These are phyloP conservation scores for Malurus elegans DNA, from an alignment of 2,113 vertebrate species.

Conservation along the genomic window DNA sequence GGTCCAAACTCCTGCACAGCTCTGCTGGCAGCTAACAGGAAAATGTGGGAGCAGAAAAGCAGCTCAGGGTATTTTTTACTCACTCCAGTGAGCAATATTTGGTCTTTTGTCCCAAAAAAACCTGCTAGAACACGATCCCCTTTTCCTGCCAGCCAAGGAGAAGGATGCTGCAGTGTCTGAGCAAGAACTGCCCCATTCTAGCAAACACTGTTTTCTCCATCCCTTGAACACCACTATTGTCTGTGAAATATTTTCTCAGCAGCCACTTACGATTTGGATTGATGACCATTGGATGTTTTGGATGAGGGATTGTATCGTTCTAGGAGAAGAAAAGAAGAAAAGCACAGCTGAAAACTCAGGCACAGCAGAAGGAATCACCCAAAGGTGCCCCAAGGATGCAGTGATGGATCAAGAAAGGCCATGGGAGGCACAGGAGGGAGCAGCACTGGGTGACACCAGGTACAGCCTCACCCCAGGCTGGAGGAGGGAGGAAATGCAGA, in stretches of 20 bases:
- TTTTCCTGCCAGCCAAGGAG: neutral
- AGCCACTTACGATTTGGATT: slow-evolving; percentile 85
- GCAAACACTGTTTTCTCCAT: neutral
- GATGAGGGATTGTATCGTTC: slow-evolving; percentile 87
- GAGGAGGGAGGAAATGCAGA: neutral
- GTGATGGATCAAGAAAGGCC: neutral
- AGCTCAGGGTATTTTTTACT: neutral
- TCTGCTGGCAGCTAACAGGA: neutral
- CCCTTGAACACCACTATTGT: fast-evolving
- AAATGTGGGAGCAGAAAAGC: neutral
- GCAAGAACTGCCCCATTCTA: neutral
- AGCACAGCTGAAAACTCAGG: neutral
- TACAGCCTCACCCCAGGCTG: neutral
- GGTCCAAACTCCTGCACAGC: neutral
- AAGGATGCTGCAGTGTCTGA: neutral
- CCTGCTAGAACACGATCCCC: neutral
- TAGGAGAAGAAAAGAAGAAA: slow-evolving; percentile 53
- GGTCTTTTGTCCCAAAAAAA: neutral
- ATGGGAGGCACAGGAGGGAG: neutral
- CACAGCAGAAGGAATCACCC: neutral
- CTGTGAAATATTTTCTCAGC: neutral
- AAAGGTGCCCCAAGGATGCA: neutral
- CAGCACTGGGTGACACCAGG: neutral
- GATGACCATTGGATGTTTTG: slow-evolving; percentile 89
- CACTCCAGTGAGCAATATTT: neutral